Percentiles rank a stretch among this genome's conserved stretches.
Evolutionary conservation across 2,113 vertebrate species (phyloP).

Genomic region (Mesoclemmys tuberculata): DNA sequence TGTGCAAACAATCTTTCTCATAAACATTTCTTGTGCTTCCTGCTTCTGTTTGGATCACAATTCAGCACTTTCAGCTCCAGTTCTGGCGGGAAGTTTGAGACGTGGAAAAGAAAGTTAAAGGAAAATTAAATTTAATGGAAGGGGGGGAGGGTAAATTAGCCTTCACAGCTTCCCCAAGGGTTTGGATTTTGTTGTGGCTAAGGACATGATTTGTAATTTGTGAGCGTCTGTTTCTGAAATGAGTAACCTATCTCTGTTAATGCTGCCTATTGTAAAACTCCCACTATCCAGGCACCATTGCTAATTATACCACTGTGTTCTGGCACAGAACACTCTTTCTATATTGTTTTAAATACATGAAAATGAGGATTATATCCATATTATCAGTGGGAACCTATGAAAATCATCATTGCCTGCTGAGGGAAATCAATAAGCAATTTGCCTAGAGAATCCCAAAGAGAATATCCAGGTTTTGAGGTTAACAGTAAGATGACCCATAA

Average conservation of each 20-base stretch:
- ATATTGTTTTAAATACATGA: not conserved
- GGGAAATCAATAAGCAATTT: constrained; percentile 69
- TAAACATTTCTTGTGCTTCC: not conserved
- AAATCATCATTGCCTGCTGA: constrained; percentile 42
- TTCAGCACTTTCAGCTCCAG: not conserved
- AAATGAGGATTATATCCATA: constrained; percentile 23
- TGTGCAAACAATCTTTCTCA: not conserved
- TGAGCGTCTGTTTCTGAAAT: not conserved
- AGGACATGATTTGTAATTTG: not conserved
- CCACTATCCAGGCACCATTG: not conserved
- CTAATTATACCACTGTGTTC: not conserved
- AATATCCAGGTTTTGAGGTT: constrained; percentile 41
- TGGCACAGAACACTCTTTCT: not conserved
- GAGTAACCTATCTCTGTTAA: not conserved
- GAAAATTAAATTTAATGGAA: not conserved
- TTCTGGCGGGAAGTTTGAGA: no score
- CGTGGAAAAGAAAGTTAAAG: not conserved
- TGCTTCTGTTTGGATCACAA: fast-evolving
- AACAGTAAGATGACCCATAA: constrained; percentile 60
- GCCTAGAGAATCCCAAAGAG: constrained; percentile 58
- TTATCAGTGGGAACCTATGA: constrained; percentile 34
- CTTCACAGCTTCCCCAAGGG: not conserved
- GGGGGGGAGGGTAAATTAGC: not conserved
- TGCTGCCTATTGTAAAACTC: not conserved
- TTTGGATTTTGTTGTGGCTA: not conserved